phyloP scores from a whole-genome alignment of 2,888 invertebrate genomes.

The Sabellastarte sp. region DNA sequence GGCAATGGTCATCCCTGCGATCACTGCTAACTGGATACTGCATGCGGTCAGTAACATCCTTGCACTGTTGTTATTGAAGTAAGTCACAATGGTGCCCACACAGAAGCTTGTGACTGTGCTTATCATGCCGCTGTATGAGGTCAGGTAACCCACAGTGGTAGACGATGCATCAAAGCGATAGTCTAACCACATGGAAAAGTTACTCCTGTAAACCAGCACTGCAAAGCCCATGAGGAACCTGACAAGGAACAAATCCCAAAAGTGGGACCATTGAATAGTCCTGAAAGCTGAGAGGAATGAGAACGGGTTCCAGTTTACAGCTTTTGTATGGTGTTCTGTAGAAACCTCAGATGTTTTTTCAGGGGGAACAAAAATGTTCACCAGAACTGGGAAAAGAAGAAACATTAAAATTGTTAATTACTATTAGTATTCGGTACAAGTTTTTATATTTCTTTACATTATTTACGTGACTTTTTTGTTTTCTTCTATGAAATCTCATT shows the following conservation, averaged over 20 bases:
- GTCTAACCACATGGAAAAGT: constrained; percentile 46
- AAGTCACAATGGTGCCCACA: constrained; percentile 42
- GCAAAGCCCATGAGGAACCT: constrained; percentile 54
- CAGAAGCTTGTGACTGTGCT: constrained; percentile 49
- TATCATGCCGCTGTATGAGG: constrained; percentile 49
- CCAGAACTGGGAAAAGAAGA: no score
- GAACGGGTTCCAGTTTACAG: not conserved
- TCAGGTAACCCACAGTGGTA: constrained; percentile 50
- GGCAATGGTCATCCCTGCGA: constrained; percentile 33
- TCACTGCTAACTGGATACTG: constrained; percentile 33
- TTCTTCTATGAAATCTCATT: no score
- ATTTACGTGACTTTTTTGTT: no score
- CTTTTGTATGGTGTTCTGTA: no score
- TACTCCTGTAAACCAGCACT: constrained; percentile 50
- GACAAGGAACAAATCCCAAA: constrained; percentile 56
- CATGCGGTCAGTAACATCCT: constrained; percentile 36
- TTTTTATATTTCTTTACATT: no score
- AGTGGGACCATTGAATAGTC: constrained; percentile 41
- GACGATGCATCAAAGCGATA: constrained; percentile 46
- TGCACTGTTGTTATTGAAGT: constrained; percentile 33
- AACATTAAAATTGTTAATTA: no score
- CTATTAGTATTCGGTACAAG: no score
- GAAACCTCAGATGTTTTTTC: no score
- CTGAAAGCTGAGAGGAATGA: constrained; percentile 30
- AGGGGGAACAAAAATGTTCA: no score